phyloP scores from a whole-genome alignment of 2,888 invertebrate species.

The Amiota mariae region DNA sequence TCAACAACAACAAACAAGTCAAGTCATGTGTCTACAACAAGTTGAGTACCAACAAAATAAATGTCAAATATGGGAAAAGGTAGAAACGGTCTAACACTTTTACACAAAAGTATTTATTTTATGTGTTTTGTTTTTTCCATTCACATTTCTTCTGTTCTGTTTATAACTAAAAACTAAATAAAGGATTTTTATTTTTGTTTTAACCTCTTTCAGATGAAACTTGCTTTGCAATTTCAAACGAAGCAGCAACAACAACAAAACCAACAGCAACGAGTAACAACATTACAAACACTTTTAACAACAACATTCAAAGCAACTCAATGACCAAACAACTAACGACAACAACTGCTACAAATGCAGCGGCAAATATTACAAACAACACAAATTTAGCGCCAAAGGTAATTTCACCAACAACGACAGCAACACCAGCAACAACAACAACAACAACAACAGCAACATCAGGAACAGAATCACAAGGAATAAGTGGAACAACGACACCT shows the following conservation, averaged over 20 bases:
- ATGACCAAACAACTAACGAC: conserved; percentile 47
- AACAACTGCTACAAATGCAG: conserved; percentile 56
- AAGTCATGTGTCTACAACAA: no score
- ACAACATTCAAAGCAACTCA: conserved; percentile 19
- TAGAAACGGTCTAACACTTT: no score
- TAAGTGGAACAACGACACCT: neutral
- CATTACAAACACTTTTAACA: neutral
- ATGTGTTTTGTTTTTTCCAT: no score
- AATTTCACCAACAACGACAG: conserved; percentile 48
- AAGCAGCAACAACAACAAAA: conserved; percentile 37
- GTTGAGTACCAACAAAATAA: no score
- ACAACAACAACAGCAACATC: conserved; percentile 31
- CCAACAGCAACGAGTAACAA: conserved; percentile 56
- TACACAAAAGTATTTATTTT: no score
- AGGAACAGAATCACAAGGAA: neutral
- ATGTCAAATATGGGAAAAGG: no score
- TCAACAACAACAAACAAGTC: no score
- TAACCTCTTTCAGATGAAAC: conserved; percentile 58
- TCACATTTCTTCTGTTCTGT: neutral
- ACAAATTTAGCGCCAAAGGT: conserved; percentile 55
- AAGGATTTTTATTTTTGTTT: neutral
- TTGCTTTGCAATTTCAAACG: conserved; percentile 44
- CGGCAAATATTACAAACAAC: conserved; percentile 53
- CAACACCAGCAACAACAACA: conserved; percentile 30
- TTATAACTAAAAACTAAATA: neutral